Conservation (phyloP, 2,113 vertebrate genomes). For the Panthera uncia region DNA sequence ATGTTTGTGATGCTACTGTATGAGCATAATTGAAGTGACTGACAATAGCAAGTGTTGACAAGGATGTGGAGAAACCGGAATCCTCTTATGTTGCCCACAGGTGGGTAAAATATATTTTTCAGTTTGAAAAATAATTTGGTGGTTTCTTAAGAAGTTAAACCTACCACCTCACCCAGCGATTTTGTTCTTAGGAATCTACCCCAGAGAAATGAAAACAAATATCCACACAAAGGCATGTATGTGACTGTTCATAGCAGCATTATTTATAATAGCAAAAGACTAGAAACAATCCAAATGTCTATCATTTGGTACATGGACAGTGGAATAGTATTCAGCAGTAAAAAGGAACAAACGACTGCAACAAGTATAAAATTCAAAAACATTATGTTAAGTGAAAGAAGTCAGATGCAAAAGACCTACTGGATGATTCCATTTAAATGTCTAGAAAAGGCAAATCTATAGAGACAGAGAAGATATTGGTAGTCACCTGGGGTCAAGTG, state of each 20-base stretch:
- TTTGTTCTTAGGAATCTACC: slow-evolving; percentile 11
- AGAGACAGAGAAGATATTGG: not conserved
- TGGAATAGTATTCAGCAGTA: not conserved
- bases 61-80: not conserved
- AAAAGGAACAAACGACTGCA: not conserved
- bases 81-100: not conserved
- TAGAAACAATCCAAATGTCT: slow-evolving; percentile 13
- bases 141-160: slow-evolving; percentile 30
- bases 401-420: not conserved
- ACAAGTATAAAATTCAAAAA: not conserved
- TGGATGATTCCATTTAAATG: not conserved
- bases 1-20: not conserved
- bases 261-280: not conserved
- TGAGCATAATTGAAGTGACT: not conserved
- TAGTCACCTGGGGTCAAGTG: not conserved
- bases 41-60: not conserved
- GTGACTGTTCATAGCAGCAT: not conserved
- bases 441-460: not conserved
- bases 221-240: not conserved
- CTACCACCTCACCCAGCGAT: not conserved
- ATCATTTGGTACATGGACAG: not conserved
- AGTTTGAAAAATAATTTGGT: slow-evolving; percentile 32
- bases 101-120: slow-evolving; percentile 31
- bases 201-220: slow-evolving; percentile 35
- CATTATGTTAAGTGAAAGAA: not conserved